Conservation (phyloP, 2,888 invertebrate species). For the Halocaridina rubra region DNA sequence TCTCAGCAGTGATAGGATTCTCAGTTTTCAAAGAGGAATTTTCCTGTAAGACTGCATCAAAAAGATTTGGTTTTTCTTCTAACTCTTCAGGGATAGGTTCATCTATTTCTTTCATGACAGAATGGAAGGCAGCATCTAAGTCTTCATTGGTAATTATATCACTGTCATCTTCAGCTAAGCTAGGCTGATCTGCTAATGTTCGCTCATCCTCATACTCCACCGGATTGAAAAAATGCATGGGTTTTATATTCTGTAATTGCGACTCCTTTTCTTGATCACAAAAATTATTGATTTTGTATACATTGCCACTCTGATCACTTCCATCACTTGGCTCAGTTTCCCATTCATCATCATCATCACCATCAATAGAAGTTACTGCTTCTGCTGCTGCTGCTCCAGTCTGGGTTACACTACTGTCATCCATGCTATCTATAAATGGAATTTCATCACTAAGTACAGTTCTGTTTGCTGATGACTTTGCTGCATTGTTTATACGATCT, state of each 20-base stretch:
- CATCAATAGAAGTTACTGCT: too few relatives aligned
- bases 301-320: background rate
- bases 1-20: background rate
- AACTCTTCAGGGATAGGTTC: background rate
- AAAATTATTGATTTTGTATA: background rate
- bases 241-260: background rate
- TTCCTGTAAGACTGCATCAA: too few relatives aligned
- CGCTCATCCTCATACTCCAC: background rate
- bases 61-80: background rate
- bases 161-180: slow-evolving; percentile 11
- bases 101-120: slow-evolving; percentile 32
- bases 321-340: slow-evolving; percentile 39
- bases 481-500: too few relatives aligned
- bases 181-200: background rate
- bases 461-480: too few relatives aligned
- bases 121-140: slow-evolving; percentile 31
- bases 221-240: background rate
- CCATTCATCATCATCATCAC: slow-evolving; percentile 48
- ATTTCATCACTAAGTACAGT: too few relatives aligned
- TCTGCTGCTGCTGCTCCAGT: background rate
- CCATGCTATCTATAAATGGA: too few relatives aligned
- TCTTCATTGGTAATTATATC: slow-evolving; percentile 40
- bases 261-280: background rate
- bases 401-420: too few relatives aligned
- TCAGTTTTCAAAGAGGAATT: background rate